phyloP scores from a whole-genome alignment of 1,140 invertebrate genomes.

The Palaemon carinicauda region DNA sequence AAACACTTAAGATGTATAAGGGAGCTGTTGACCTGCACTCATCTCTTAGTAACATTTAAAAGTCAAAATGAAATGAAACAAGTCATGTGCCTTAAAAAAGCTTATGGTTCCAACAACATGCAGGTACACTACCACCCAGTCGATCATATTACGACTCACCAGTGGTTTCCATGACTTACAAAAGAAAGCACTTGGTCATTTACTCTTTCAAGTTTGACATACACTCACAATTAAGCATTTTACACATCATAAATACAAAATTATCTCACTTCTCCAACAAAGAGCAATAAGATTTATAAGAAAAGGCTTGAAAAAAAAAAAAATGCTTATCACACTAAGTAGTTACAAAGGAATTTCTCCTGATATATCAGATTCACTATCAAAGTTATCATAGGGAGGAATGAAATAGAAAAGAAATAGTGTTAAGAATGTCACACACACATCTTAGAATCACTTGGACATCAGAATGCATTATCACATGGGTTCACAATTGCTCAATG shows the following conservation, averaged over 20 bases:
- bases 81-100: neutral
- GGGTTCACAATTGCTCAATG: too few relatives aligned
- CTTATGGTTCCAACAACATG: neutral
- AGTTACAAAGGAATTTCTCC: too few relatives aligned
- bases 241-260: neutral
- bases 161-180: conserved; percentile 2
- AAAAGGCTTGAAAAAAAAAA: neutral
- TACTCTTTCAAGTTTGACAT: conserved; percentile 20
- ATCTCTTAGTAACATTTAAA: neutral
- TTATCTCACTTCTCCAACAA: neutral
- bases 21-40: neutral
- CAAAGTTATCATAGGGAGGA: neutral
- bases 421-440: too few relatives aligned
- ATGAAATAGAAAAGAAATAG: too few relatives aligned
- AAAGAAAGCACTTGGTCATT: conserved; percentile 43
- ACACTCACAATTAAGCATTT: neutral
- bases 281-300: neutral
- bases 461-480: too few relatives aligned
- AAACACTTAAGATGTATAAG: neutral
- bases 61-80: neutral
- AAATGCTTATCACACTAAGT: neutral
- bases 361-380: neutral
- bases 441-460: too few relatives aligned
- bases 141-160: conserved; percentile 21
- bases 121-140: conserved; percentile 27